Conservation (phyloP, 2,113 vertebrate genomes). For the Buteo buteo region DNA sequence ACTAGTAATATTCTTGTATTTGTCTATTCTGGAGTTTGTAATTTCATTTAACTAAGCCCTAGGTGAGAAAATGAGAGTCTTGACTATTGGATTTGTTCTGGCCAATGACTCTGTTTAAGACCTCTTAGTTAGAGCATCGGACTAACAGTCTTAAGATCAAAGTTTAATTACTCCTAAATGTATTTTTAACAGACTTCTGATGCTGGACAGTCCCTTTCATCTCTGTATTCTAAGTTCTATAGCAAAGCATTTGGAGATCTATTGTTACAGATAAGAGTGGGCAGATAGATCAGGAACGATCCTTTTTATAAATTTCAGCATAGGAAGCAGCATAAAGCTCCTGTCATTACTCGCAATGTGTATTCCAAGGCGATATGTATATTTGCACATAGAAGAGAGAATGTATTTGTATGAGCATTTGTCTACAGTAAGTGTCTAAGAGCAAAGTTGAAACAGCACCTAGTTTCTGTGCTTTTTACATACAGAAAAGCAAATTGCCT, state of each 20-base stretch:
- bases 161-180: background rate
- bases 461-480: background rate
- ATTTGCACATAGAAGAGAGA: background rate
- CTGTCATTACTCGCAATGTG: background rate
- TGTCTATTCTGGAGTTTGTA: background rate
- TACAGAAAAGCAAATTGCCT: background rate
- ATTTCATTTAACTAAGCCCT: background rate
- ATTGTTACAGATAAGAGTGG: background rate
- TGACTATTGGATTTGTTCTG: background rate
- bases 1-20: background rate
- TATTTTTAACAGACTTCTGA: constrained; percentile 7
- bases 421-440: background rate
- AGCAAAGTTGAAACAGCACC: background rate
- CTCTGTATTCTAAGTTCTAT: background rate
- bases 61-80: background rate
- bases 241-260: background rate
- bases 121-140: background rate
- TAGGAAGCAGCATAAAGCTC: background rate
- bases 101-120: background rate
- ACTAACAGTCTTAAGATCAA: background rate
- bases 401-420: background rate
- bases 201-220: constrained; percentile 12
- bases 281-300: background rate
- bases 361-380: background rate
- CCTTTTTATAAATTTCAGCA: background rate